phyloP scores from a whole-genome alignment of 1,140 invertebrate genomes.

The Nylanderia fulva region DNA sequence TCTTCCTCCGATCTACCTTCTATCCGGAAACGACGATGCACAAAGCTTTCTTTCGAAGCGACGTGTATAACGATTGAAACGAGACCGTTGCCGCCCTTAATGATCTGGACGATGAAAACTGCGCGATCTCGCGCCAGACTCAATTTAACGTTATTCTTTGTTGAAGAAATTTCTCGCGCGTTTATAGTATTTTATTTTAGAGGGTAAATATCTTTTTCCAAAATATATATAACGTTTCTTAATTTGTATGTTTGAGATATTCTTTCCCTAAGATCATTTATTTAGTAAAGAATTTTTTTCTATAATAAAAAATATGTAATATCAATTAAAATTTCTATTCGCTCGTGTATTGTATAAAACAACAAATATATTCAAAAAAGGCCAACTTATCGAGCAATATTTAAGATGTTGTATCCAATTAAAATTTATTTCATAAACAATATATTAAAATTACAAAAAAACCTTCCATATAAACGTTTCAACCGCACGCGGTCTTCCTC shows the following conservation, averaged over 20 bases:
- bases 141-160: background rate
- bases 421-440: too few relatives aligned
- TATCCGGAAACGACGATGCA: slow-evolving; percentile 10
- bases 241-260: background rate
- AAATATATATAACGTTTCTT: background rate
- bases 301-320: too few relatives aligned
- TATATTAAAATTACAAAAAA: too few relatives aligned
- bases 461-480: too few relatives aligned
- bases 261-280: background rate
- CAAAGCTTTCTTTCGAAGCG: slow-evolving; percentile 11
- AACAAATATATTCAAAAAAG: too few relatives aligned
- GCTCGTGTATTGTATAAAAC: too few relatives aligned
- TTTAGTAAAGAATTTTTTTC: too few relatives aligned
- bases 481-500: too few relatives aligned
- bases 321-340: too few relatives aligned
- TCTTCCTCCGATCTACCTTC: background rate
- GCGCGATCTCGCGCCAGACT: background rate
- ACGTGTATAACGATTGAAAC: slow-evolving; percentile 15
- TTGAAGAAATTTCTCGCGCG: background rate
- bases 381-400: too few relatives aligned
- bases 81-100: slow-evolving; percentile 17
- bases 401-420: too few relatives aligned
- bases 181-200: background rate
- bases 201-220: background rate
- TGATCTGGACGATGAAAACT: slow-evolving; percentile 8